Evolutionary conservation across 2,888 invertebrate genomes (phyloP), one percentile per base, ranked within the genome.

Genomic region (Noctua janthina): DNA sequence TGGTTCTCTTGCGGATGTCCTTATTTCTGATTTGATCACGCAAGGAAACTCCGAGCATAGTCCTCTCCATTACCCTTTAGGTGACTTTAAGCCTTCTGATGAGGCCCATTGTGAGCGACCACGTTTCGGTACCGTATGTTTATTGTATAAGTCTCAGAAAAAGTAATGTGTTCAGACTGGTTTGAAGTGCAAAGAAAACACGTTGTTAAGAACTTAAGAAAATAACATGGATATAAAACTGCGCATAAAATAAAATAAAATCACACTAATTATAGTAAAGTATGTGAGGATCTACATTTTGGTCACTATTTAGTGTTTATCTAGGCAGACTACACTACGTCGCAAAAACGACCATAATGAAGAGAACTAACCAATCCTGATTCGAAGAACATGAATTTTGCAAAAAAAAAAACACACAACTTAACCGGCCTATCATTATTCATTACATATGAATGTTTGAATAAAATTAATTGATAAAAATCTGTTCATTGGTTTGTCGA

Each of bases 401-500:
- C 39, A 29, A 71, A 54, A 72, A 35, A 70, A 51, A 35, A 35
- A 43, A 43, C 11, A 29, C 4, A 17, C 35, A 23, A 13, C 15
- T 29, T 54, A 73, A 39, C 35, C n/a, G 13, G 46, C 35, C 29
- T 20, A 51, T 78, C n/a, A 54, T 35, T 1, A 71, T 49, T 78
- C n/a, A 54, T 35, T 1, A 66, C 56, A 6, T 17, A 56, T 20
- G 7, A 43, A 29, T 51, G 0, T 59, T 79, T 51, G 23, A 79
- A 67, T 67, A 67, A 76, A 39, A 75, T 51, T n/a, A 54, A 20
- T 62, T n/a, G 29, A 23, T 80, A n/a, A 54, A 51, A 49, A 73
- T 67, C 29, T 29, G 17, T 2, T n/a, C 35, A 78, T 46, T 35
- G 0, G 54, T 79, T 64, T n/a, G 2, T 79, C 11, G 17, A 80